These are phyloP conservation scores for Calcarius lapponicus DNA, from an alignment of 2,797 vertebrate species.

Conservation along the genomic window DNA sequence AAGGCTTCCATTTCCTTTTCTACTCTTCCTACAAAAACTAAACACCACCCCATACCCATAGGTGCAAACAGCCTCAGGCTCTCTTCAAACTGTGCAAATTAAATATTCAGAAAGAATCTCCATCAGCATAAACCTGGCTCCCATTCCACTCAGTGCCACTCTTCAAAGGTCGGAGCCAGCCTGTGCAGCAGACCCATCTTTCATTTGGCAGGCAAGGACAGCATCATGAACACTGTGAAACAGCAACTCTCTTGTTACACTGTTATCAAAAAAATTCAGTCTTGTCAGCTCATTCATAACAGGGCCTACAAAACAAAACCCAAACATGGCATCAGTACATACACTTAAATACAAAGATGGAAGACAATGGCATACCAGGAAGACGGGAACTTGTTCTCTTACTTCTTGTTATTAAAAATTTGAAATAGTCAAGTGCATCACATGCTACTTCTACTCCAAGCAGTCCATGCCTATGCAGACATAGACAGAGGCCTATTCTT, in stretches of 20 bases:
- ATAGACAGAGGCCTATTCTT: not conserved
- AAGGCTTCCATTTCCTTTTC: constrained; percentile 34
- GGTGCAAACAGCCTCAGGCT: not conserved
- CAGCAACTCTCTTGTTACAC: constrained; percentile 75
- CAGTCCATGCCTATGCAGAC: not conserved
- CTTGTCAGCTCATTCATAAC: constrained; percentile 83
- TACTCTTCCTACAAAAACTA: not conserved
- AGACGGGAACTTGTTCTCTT: not conserved
- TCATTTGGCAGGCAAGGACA: constrained; percentile 82
- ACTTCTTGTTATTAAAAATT: not conserved
- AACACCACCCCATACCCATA: constrained; percentile 29
- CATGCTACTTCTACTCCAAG: not conserved
- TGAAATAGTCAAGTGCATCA: not conserved
- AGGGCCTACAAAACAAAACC: constrained; percentile 72
- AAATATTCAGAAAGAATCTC: not conserved
- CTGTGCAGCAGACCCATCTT: not conserved
- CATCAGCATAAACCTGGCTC: not conserved
- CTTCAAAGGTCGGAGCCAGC: not conserved
- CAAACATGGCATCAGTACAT: not conserved
- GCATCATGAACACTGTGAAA: constrained; percentile 92
- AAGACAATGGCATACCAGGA: not conserved
- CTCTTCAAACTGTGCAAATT: constrained; percentile 57
- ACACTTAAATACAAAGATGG: not conserved
- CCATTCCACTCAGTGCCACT: not conserved
- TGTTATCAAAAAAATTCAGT: constrained; percentile 85